A percentile compares a stretch with the other conserved stretches of the same genome.
Conservation (phyloP, 2,113 vertebrate genomes). For the Herpailurus yagouaroundi region DNA sequence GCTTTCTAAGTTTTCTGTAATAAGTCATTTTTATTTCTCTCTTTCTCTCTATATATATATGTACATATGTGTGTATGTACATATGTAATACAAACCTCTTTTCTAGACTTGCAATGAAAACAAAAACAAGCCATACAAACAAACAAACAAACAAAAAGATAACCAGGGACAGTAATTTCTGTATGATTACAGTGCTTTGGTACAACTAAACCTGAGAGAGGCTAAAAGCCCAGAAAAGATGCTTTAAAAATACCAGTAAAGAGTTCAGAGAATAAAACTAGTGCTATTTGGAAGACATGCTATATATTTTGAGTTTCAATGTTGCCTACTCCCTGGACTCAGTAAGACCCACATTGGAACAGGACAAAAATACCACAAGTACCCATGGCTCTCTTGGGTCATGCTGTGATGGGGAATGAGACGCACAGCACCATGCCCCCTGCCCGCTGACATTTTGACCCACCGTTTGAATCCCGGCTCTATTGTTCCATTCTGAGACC, state of each 20-base stretch:
- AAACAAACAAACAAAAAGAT: not conserved
- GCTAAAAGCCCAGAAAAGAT: not conserved
- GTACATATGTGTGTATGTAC: not conserved
- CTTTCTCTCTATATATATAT: not conserved
- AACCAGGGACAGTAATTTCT: not conserved
- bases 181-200: not conserved
- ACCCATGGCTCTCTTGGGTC: not conserved
- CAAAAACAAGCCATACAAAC: not conserved
- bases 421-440: accelerated
- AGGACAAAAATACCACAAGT: not conserved
- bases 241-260: not conserved
- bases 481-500: not conserved
- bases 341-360: not conserved
- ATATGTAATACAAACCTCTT: not conserved
- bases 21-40: slow-evolving; percentile 10
- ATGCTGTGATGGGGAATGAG: not conserved
- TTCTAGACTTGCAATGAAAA: slow-evolving; percentile 32
- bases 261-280: not conserved
- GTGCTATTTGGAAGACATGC: not conserved
- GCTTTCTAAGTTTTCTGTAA: slow-evolving; percentile 23
- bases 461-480: not conserved
- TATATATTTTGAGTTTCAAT: not conserved
- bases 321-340: not conserved
- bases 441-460: not conserved
- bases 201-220: not conserved